phyloP scores from a whole-genome alignment of 2,113 vertebrate species.

The Cyphomyrus plagiostoma region DNA sequence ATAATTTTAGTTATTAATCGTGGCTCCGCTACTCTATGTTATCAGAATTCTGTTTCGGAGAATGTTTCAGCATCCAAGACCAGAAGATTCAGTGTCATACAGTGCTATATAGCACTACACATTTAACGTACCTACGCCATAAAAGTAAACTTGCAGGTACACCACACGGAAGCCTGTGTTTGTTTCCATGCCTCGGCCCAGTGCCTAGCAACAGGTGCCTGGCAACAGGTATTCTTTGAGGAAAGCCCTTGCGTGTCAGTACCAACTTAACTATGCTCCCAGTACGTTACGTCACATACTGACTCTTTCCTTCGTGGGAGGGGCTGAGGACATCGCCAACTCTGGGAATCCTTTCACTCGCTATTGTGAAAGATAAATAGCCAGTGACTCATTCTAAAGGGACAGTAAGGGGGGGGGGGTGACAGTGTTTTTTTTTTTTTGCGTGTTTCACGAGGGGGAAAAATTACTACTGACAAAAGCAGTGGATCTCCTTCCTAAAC shows the following conservation, averaged over 20 bases:
- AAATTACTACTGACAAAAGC: neutral
- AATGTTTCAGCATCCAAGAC: neutral
- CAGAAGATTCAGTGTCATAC: conserved; percentile 20
- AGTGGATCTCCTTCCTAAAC: neutral
- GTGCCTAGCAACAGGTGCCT: conserved; percentile 54
- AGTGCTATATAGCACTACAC: neutral
- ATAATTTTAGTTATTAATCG: neutral
- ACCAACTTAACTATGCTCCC: conserved; percentile 4
- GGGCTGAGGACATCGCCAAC: conserved; percentile 25
- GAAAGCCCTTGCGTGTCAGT: conserved; percentile 54
- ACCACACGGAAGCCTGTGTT: conserved; percentile 49
- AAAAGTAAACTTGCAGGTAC: conserved; percentile 40
- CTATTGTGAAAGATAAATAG: conserved; percentile 10
- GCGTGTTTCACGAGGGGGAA: neutral
- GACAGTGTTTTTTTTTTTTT: neutral
- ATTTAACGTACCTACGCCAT: conserved; percentile 6
- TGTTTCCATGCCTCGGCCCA: conserved; percentile 40
- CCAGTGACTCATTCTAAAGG: neutral
- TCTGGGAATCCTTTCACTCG: conserved; percentile 25
- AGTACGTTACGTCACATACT: conserved; percentile 46
- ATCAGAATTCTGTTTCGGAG: neutral
- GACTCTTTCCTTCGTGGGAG: conserved; percentile 35
- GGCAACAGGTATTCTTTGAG: conserved; percentile 46
- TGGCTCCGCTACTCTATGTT: no score
- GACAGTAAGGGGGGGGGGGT: neutral